These are phyloP conservation scores for Carcina quercana DNA, from an alignment of 2,888 invertebrate species.

Conservation along the genomic window DNA sequence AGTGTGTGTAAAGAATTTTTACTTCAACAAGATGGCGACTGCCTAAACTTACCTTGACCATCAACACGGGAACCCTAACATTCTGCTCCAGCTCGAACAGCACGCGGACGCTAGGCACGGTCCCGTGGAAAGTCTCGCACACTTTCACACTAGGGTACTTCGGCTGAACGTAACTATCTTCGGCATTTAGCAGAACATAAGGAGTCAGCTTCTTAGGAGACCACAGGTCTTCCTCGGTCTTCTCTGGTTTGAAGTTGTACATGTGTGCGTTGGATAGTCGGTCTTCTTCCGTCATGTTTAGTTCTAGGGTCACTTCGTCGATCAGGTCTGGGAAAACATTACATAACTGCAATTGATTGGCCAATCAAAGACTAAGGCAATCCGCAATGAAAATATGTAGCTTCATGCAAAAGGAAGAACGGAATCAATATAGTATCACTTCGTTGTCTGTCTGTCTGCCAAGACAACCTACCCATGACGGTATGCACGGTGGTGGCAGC, in stretches of 20 bases:
- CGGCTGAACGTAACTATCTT: slow-evolving; percentile 48
- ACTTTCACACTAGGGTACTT: slow-evolving; percentile 52
- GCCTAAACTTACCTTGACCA: slow-evolving; percentile 48
- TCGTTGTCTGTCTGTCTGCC: too few relatives aligned
- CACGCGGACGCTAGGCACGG: slow-evolving; percentile 74
- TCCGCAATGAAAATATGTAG: too few relatives aligned
- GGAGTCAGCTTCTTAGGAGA: slow-evolving; percentile 78
- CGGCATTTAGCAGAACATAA: slow-evolving; percentile 33
- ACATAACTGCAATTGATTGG: background rate
- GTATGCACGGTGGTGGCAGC: slow-evolving; percentile 84
- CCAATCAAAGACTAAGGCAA: too few relatives aligned
- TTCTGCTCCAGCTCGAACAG: slow-evolving; percentile 78
- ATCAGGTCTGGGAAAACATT: slow-evolving; percentile 68
- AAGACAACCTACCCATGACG: slow-evolving; percentile 74
- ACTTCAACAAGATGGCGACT: background rate
- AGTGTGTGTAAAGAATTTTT: background rate
- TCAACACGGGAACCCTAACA: slow-evolving; percentile 47
- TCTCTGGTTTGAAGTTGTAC: slow-evolving; percentile 49
- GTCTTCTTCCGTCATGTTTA: slow-evolving; percentile 58
- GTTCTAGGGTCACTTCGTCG: slow-evolving; percentile 58
- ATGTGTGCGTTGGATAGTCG: slow-evolving; percentile 64
- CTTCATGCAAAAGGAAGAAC: too few relatives aligned
- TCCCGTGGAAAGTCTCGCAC: slow-evolving; percentile 65
- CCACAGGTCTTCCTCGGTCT: slow-evolving; percentile 79
- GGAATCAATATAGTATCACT: too few relatives aligned